phyloP scores from a whole-genome alignment of 2,113 vertebrate species.

The Saccopteryx leptura region DNA sequence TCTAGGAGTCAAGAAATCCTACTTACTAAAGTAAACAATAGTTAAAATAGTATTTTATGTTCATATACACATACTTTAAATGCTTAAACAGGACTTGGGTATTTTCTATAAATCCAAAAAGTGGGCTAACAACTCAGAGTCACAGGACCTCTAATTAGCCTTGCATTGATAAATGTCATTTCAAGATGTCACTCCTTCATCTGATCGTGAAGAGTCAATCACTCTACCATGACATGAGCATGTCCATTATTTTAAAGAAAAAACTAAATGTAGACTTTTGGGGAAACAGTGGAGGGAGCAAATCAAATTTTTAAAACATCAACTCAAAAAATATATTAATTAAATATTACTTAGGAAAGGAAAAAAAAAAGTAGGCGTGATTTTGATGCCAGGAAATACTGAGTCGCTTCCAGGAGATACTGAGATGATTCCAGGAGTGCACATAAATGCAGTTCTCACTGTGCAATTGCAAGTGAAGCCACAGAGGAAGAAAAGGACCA shows the following conservation, averaged over 20 bases:
- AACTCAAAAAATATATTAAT: slow-evolving; percentile 36
- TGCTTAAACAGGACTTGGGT: background rate
- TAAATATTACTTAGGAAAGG: background rate
- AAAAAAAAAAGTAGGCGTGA: background rate
- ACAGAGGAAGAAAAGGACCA: slow-evolving; percentile 62
- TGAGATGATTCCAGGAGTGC: slow-evolving; percentile 59
- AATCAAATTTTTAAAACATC: background rate
- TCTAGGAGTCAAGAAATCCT: slow-evolving; percentile 12
- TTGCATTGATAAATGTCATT: background rate
- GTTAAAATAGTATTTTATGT: slow-evolving; percentile 21
- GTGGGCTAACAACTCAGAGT: slow-evolving; percentile 1
- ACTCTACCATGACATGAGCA: background rate
- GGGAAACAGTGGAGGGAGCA: slow-evolving; percentile 8
- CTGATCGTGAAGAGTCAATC: background rate
- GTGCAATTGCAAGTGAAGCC: slow-evolving; percentile 44
- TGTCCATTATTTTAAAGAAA: slow-evolving; percentile 43
- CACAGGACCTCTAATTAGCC: background rate
- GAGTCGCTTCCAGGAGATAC: slow-evolving; percentile 60
- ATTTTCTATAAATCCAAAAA: background rate
- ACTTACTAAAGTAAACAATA: slow-evolving; percentile 34
- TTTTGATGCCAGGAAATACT: slow-evolving; percentile 71
- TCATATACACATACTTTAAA: slow-evolving; percentile 28
- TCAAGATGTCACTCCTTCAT: background rate
- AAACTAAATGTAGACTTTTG: background rate
- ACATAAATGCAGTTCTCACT: slow-evolving; percentile 61